phyloP scores from a whole-genome alignment of 1,140 invertebrate genomes.

The Harpegnathos saltator region DNA sequence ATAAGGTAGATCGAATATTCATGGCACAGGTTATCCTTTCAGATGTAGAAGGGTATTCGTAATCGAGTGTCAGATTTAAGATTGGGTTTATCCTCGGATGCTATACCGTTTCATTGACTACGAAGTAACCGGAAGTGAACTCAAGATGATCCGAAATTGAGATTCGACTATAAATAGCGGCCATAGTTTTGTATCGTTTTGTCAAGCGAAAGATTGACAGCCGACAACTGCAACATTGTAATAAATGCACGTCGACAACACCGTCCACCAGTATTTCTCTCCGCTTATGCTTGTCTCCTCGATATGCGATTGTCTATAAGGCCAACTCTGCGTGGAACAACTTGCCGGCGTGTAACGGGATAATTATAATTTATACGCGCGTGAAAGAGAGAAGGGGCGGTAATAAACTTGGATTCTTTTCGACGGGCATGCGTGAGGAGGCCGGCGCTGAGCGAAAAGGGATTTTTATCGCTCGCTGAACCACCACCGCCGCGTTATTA shows the following conservation, averaged over 20 bases:
- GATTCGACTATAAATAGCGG: too few relatives aligned
- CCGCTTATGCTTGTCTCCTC: neutral
- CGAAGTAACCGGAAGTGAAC: too few relatives aligned
- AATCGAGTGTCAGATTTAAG: too few relatives aligned
- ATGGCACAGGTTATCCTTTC: too few relatives aligned
- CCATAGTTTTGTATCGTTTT: too few relatives aligned
- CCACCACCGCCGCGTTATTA: constrained; percentile 45
- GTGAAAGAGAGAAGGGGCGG: constrained; percentile 14
- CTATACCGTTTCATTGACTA: too few relatives aligned
- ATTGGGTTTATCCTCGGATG: too few relatives aligned
- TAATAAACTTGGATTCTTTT: constrained; percentile 37
- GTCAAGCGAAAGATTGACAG: too few relatives aligned
- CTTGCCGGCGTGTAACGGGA: neutral
- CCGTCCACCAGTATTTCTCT: neutral
- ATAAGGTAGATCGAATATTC: too few relatives aligned
- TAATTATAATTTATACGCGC: constrained; percentile 46
- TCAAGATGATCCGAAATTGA: too few relatives aligned
- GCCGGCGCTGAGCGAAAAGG: constrained; percentile 29
- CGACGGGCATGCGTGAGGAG: neutral
- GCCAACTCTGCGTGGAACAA: neutral
- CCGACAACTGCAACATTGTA: neutral
- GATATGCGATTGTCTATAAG: neutral
- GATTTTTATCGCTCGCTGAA: constrained; percentile 52
- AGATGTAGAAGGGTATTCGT: too few relatives aligned
- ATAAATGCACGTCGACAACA: neutral